Conservation (phyloP, 2,888 invertebrate species). For the Cephus pygmeus region DNA sequence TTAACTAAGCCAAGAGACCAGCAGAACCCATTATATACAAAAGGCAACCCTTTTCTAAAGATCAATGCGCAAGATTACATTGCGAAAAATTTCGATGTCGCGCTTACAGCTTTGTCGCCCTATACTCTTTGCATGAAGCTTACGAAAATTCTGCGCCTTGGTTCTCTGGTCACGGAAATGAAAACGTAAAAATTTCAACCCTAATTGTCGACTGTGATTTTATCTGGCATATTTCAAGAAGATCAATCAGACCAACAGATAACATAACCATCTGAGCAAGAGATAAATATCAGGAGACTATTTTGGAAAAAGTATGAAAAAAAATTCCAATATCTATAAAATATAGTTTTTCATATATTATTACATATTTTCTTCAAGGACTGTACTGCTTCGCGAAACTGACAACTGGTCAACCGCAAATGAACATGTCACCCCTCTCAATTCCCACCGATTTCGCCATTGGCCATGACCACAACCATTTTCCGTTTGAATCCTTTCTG, state of each 20-base stretch:
- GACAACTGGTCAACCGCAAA: constrained; percentile 64
- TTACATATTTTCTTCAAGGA: neutral
- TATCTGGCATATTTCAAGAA: neutral
- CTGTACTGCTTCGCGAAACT: constrained; percentile 13
- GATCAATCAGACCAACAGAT: neutral
- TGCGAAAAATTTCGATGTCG: constrained; percentile 55
- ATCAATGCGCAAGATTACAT: constrained; percentile 65
- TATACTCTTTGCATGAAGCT: neutral
- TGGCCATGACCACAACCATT: constrained; percentile 32
- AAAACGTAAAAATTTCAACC: neutral
- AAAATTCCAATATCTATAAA: neutral
- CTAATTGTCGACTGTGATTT: neutral
- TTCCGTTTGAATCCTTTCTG: constrained; percentile 35
- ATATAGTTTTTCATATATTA: neutral
- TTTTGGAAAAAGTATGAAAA: neutral
- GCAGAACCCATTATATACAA: constrained; percentile 58
- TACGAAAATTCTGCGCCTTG: neutral
- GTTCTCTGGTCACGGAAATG: neutral
- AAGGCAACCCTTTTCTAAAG: constrained; percentile 59
- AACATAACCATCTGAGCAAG: neutral
- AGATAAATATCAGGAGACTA: neutral
- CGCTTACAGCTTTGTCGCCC: constrained; percentile 24
- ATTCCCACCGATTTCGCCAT: constrained; percentile 54
- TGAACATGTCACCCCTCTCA: constrained; percentile 64
- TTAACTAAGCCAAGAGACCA: constrained; percentile 60